phyloP scores from a whole-genome alignment of 2,113 vertebrate species.

The Tiliqua scincoides region DNA sequence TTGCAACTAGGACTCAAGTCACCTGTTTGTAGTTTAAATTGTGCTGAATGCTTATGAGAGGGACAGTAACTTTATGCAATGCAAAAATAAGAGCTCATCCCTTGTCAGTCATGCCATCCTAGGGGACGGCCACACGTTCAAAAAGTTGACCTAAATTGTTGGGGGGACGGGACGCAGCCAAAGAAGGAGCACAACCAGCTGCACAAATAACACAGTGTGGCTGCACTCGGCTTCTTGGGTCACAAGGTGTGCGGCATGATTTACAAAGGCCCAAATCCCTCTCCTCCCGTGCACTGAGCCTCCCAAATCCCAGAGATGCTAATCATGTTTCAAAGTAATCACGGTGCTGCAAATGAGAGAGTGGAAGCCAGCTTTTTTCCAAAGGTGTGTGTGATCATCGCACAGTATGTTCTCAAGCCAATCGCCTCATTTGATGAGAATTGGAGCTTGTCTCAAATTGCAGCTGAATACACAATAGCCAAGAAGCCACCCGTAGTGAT shows the following conservation, averaged over 20 bases:
- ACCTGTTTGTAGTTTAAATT: too few species aligned
- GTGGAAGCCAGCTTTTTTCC: not conserved
- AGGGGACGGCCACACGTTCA: too few species aligned
- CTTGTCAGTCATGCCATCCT: too few species aligned
- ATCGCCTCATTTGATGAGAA: conserved; percentile 21
- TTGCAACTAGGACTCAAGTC: too few species aligned
- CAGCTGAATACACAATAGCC: conserved; percentile 18
- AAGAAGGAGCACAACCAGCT: too few species aligned
- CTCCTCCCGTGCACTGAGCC: not conserved
- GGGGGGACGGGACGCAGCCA: too few species aligned
- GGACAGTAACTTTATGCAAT: too few species aligned
- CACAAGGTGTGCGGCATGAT: not conserved
- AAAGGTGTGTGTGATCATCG: not conserved
- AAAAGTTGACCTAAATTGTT: too few species aligned
- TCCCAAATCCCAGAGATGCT: not conserved
- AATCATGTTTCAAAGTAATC: not conserved
- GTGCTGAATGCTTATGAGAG: too few species aligned
- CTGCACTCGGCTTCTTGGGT: not conserved
- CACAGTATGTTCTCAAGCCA: conserved; percentile 8
- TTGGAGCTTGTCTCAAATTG: conserved; percentile 12
- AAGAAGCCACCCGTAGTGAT: conserved; percentile 15
- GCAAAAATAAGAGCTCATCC: too few species aligned
- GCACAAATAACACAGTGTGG: not conserved
- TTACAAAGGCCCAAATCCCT: not conserved
- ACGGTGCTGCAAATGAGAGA: not conserved